Percentiles rank a stretch among this genome's conserved stretches.
phyloP scores from a whole-genome alignment of 2,888 invertebrate genomes.

The Periphyllus acericola region DNA sequence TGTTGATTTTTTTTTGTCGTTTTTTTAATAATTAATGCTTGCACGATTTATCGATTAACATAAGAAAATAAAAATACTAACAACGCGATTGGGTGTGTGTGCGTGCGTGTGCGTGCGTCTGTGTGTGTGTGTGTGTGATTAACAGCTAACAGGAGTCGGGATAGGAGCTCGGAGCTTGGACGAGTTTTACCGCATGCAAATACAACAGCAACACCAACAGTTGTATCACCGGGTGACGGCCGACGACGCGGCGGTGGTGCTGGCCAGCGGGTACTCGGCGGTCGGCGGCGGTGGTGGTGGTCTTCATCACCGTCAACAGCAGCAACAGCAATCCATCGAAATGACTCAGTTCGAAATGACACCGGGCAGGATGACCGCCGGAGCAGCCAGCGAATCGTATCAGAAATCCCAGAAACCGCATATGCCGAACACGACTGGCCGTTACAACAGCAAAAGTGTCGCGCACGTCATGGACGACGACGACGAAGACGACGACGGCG shows the following conservation, averaged over 20 bases:
- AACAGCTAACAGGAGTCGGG: conserved; percentile 51
- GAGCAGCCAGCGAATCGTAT: neutral
- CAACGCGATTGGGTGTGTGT: conserved; percentile 27
- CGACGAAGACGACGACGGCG: neutral
- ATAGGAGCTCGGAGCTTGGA: conserved; percentile 55
- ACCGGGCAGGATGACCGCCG: neutral
- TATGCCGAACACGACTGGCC: neutral
- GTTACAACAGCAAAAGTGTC: neutral
- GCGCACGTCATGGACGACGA: neutral
- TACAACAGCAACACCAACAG: conserved; percentile 39
- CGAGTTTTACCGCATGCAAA: conserved; percentile 58
- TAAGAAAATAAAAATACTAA: conserved; percentile 20
- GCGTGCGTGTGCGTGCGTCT: conserved; percentile 18
- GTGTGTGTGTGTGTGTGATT: conserved; percentile 29
- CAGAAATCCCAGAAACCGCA: conserved; percentile 19
- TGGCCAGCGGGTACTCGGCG: neutral
- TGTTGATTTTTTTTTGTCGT: neutral
- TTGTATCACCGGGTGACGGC: conserved; percentile 33
- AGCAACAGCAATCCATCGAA: conserved; percentile 49
- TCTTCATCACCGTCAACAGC: neutral
- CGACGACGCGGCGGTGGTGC: conserved; percentile 3
- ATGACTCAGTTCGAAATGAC: conserved; percentile 42
- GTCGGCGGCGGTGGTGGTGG: neutral
- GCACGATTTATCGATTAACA: neutral
- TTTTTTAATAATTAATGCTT: neutral